Conservation (phyloP, 2,113 vertebrate genomes). For the Phalacrocorax carbo region DNA sequence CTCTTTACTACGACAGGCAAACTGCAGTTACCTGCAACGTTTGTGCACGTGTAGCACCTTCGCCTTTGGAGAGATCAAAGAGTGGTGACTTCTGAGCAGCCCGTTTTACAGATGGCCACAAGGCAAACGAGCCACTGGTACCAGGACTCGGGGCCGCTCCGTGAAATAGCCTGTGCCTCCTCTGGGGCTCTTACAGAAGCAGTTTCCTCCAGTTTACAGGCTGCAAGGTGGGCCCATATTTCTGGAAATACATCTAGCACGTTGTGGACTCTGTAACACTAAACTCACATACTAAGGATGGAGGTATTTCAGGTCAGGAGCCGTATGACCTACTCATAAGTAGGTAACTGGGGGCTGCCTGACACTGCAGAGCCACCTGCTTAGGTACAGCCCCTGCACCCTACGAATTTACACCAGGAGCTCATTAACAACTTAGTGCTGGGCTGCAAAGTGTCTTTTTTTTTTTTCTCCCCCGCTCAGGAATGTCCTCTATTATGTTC, state of each 20-base stretch:
- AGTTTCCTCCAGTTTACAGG: neutral
- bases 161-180: neutral
- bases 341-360: neutral
- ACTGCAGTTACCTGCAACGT: neutral
- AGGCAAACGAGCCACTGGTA: neutral
- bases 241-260: neutral
- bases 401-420: neutral
- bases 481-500: constrained; percentile 35
- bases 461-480: neutral
- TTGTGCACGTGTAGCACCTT: neutral
- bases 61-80: neutral
- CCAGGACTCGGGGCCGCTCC: accelerated
- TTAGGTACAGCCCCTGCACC: neutral
- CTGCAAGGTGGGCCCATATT: neutral
- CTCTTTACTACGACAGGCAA: neutral
- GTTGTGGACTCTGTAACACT: neutral
- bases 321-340: neutral
- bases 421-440: constrained; percentile 56
- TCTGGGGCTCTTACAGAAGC: neutral
- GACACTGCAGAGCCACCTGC: constrained; percentile 25
- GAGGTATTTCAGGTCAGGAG: neutral
- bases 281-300: neutral
- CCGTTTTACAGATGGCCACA: neutral
- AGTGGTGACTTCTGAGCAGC: neutral
- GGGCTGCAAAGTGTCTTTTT: neutral